Conservation (phyloP, 2,113 vertebrate species). For the Eptesicus fuscus region DNA sequence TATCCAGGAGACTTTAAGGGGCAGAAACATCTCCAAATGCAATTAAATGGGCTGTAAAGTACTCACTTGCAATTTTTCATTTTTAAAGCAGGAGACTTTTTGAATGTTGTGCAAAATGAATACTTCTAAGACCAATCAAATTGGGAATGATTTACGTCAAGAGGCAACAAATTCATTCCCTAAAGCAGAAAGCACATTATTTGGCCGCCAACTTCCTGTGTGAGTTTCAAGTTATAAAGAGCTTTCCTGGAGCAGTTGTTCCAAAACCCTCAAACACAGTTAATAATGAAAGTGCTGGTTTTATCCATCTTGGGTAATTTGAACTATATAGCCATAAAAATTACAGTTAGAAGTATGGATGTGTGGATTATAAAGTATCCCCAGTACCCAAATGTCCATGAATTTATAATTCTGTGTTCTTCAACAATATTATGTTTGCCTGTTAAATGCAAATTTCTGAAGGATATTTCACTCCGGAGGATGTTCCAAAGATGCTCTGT, state of each 20-base stretch:
- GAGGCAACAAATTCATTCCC: constrained; percentile 22
- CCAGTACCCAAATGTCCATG: constrained; percentile 69
- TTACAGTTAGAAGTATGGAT: constrained; percentile 54
- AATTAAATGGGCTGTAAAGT: constrained; percentile 63
- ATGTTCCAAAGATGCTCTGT: constrained; percentile 63
- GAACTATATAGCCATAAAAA: constrained; percentile 74
- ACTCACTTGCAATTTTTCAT: constrained; percentile 59
- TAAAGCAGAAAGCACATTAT: constrained; percentile 22
- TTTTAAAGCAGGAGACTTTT: constrained; percentile 61
- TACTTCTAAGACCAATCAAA: constrained; percentile 57
- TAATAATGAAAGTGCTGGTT: constrained; percentile 73
- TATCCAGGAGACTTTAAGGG: constrained; percentile 44
- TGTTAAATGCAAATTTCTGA: constrained; percentile 72
- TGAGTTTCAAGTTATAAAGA: constrained; percentile 48
- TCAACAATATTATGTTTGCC: constrained; percentile 70
- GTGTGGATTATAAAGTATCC: constrained; percentile 72
- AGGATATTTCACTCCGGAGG: constrained; percentile 71
- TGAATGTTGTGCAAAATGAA: constrained; percentile 49
- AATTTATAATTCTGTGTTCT: constrained; percentile 76
- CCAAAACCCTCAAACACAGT: constrained; percentile 59
- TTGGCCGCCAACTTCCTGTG: constrained; percentile 33
- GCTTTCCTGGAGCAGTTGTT: constrained; percentile 49
- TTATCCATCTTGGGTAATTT: constrained; percentile 45
- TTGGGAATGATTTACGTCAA: constrained; percentile 45
- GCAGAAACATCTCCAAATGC: constrained; percentile 55